These are phyloP conservation scores for Pachycephus smyrnensis DNA, from an alignment of 2,888 invertebrate species.

Conservation along the genomic window DNA sequence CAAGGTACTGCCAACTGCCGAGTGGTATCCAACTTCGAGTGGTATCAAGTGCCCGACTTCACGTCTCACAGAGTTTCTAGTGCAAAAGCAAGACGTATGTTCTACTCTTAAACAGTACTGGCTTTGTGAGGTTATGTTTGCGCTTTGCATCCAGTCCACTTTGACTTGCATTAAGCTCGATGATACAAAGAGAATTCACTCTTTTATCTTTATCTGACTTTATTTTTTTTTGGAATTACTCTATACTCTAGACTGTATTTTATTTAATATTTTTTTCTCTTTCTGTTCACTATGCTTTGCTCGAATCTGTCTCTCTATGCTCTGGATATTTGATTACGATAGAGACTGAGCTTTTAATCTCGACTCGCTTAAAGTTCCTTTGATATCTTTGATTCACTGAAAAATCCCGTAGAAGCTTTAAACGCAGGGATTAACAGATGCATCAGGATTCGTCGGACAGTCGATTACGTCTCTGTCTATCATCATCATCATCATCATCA, in stretches of 20 bases:
- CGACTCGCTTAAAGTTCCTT: background rate
- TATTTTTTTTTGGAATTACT: background rate
- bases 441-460: background rate
- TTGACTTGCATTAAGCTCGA: constrained; percentile 52
- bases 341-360: background rate
- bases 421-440: background rate
- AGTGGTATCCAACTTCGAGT: constrained; percentile 38
- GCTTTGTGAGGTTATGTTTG: constrained; percentile 52
- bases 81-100: constrained; percentile 30
- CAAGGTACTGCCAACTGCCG: constrained; percentile 48
- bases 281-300: background rate
- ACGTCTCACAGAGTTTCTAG: constrained; percentile 22
- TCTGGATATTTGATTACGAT: background rate
- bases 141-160: constrained; percentile 52
- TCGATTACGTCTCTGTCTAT: background rate
- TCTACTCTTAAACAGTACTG: constrained; percentile 6
- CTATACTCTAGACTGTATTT: background rate
- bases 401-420: background rate
- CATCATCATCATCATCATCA: background rate
- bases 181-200: constrained; percentile 43
- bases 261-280: background rate
- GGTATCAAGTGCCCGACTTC: constrained; percentile 51
- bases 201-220: constrained; percentile 9
- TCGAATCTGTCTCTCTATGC: background rate
- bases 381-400: background rate